These are phyloP conservation scores for Tholera decimalis DNA, from an alignment of 2,888 invertebrate species.

Conservation along the genomic window DNA sequence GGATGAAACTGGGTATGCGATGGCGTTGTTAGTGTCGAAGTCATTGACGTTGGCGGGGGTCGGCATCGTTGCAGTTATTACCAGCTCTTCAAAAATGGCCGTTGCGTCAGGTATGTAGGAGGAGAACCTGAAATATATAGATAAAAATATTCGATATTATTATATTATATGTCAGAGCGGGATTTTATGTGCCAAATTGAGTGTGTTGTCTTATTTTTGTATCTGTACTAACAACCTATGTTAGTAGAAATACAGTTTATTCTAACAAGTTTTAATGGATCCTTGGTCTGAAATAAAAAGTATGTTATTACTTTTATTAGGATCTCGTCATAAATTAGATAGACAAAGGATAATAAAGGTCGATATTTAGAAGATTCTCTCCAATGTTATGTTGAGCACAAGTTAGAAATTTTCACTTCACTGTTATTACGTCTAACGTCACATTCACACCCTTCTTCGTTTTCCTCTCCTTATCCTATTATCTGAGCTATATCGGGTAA, in stretches of 20 bases:
- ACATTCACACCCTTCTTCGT: too few species aligned
- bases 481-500: too few species aligned
- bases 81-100: slow-evolving; percentile 85
- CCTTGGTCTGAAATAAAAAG: too few species aligned
- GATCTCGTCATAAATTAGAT: too few species aligned
- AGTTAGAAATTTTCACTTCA: background rate
- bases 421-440: background rate
- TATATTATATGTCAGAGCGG: too few species aligned
- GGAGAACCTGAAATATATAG: slow-evolving; percentile 80
- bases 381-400: background rate
- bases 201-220: too few species aligned
- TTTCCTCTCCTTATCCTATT: too few species aligned
- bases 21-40: slow-evolving; percentile 76
- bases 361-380: background rate
- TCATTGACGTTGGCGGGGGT: slow-evolving; percentile 70
- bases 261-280: too few species aligned
- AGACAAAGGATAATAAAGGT: background rate
- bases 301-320: too few species aligned
- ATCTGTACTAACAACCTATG: too few species aligned
- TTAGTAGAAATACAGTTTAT: too few species aligned
- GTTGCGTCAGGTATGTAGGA: slow-evolving; percentile 81
- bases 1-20: slow-evolving; percentile 88
- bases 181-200: too few species aligned
- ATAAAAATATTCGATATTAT: background rate
- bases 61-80: slow-evolving; percentile 84